phyloP scores from a whole-genome alignment of 2,888 invertebrate species.

The Sphaerophoria rueppellii region DNA sequence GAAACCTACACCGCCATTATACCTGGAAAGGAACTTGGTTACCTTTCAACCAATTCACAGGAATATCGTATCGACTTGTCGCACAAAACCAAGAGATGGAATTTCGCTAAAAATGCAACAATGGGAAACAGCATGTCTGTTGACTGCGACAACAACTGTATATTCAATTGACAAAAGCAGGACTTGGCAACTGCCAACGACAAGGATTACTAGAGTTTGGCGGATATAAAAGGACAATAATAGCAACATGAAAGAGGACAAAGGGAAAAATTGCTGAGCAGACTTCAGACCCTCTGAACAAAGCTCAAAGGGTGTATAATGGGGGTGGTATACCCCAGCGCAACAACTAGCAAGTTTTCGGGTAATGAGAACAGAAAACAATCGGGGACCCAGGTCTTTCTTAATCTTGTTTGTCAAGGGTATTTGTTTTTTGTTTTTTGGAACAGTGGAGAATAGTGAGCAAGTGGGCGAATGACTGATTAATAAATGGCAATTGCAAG shows the following conservation, averaged over 20 bases:
- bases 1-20: slow-evolving; percentile 16
- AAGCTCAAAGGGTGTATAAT: slow-evolving; percentile 59
- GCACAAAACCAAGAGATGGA: slow-evolving; percentile 26
- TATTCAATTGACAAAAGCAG: slow-evolving; percentile 29
- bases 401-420: no score
- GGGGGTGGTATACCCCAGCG: slow-evolving; percentile 8
- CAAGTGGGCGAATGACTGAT: no score
- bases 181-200: slow-evolving; percentile 49
- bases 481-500: no score
- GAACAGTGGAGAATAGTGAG: no score
- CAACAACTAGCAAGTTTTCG: not conserved
- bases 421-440: no score
- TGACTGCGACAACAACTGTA: slow-evolving; percentile 43
- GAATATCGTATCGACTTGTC: slow-evolving; percentile 62
- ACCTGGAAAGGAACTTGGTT: not conserved
- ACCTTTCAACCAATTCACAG: slow-evolving; percentile 13
- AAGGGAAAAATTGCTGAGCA: slow-evolving; percentile 56
- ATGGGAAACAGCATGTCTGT: slow-evolving; percentile 49
- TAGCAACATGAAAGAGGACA: slow-evolving; percentile 43
- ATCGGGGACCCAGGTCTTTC: no score
- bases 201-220: slow-evolving; percentile 39
- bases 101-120: slow-evolving; percentile 43
- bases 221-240: slow-evolving; percentile 41
- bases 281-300: slow-evolving; percentile 20
- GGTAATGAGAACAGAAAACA: no score